Evolutionary conservation across 1,140 invertebrate genomes (phyloP), one percentile per base, ranked within the genome.

Genomic region (Bombus sibiricus): DNA sequence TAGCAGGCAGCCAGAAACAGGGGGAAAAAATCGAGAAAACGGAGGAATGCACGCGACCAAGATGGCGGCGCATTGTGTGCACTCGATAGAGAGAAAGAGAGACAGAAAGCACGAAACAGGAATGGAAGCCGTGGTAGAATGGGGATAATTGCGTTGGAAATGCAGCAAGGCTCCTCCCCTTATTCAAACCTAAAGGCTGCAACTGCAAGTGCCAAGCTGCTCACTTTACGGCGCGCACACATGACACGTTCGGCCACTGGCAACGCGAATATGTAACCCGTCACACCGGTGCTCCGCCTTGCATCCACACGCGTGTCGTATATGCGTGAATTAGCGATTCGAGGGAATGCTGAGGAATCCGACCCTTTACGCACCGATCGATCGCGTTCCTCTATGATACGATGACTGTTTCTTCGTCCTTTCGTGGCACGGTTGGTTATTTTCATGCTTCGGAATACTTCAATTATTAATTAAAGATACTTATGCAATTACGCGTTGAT

Each of bases 101-200:
- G 74, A 71, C 83, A 72, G 80, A 74, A 79, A 82, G 83, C 81
- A 84, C 72, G 86, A 82, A 87, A 86, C 86, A 88, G 88, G 87
- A 91, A 92, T 92, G 91, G 90, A 89, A 91, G 90, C 90, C 88
- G 85, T 59, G 62, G 79, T 78, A 87, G 90, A 83, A 93, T 88
- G 93, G 93, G 92, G 93, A 89, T 93, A 93, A 93, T 93, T 93
- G 91, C 92, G 82, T 90, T 90, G 90, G 92, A 91, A 93, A 92
- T 93, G 92, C 91, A 92, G 88, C 85, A 80, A 92, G 89, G 92
- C 92, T 93, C 92, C 93, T 93, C 92, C 93, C 91, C 90, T 89
- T 90, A 89, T 92, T 87, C 89, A 92, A 86, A 87, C 91, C 88
- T 84, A 90, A 91, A 84, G 88, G 81, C 86, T 83, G 89, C 86